Base-by-base conservation (phyloP, 2,797 vertebrate genomes). In the Pelodytes ibericus region DNA sequence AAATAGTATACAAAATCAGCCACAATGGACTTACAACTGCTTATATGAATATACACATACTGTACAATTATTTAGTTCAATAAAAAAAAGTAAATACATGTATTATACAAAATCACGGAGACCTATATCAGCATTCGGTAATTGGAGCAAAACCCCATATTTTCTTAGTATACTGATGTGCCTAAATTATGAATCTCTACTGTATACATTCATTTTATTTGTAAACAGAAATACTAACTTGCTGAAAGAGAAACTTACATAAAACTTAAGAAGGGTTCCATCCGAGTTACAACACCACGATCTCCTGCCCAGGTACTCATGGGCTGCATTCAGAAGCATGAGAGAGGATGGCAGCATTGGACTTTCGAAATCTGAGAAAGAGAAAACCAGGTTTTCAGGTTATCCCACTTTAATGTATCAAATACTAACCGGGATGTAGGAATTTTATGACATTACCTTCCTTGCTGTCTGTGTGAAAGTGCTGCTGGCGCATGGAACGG, bases 321-420 rank as follows among this genome's bases (percentile, higher is more conserved):
- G 98, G 3, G 97, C 98, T 0, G 96, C 98, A 85, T 95, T 98
- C 72, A 99, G 90, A 59, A 99, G 90, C 96, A 96, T 98, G 67
- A 99, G 93, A 0, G 97, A 99, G 27, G 97, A 95, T 0, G 98
- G 96, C 77, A 99, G 88, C 95, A 98, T 88, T 13, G 96, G 93
- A 0, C 88, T 89, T 80, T 96, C 94, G 0, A 91, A 86, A 79
- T 92, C 92, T 81, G 88, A 97, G 85, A 25, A 89, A 85, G 75
- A 77, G 69, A 86, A 24, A 74, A 18, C 31, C 77, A 27, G n/a
- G n/a, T n/a, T n/a, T 10, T 36, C 31, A 4, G 10, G 10, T 36
- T 4, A 4, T 36, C 31, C 31, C 31, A 36, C 4, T 36, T 36
- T 36, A 36, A 10, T 36, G 31, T 36, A 36, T 24, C 49, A 5